Evolutionary conservation across 2,113 vertebrate species (phyloP).

Genomic region (Triplophysa dalaica): DNA sequence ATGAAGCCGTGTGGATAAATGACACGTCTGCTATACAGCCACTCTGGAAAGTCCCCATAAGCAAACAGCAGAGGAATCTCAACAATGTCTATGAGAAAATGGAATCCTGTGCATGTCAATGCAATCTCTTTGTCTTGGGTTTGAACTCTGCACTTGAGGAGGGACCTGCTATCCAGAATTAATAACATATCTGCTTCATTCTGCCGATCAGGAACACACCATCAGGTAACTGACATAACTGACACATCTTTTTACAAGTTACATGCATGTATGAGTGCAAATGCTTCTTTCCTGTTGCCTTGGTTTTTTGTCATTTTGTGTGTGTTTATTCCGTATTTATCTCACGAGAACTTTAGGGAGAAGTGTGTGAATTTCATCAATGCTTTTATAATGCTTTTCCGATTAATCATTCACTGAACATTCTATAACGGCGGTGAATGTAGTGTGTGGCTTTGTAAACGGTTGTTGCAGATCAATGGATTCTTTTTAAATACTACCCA

Average conservation of each 20-base stretch:
- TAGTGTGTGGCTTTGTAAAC: background rate
- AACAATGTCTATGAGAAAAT: constrained; percentile 41
- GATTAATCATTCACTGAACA: constrained; percentile 19
- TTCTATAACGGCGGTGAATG: background rate
- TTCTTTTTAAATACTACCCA: background rate
- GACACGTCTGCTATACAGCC: background rate
- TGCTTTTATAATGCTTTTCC: background rate
- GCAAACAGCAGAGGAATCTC: constrained; percentile 51
- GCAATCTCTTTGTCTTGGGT: constrained; percentile 28
- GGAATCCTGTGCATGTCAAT: constrained; percentile 41
- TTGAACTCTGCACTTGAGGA: constrained; percentile 15
- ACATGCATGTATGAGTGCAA: background rate
- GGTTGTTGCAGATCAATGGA: background rate
- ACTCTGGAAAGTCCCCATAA: constrained; percentile 48
- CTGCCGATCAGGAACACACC: background rate
- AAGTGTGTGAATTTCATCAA: background rate
- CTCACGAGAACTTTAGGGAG: background rate
- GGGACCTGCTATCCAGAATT: constrained; percentile 9
- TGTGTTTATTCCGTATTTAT: background rate
- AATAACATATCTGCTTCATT: background rate
- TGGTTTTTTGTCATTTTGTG: background rate
- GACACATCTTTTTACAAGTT: background rate
- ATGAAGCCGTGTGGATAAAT: background rate
- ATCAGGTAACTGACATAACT: background rate
- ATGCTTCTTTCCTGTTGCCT: background rate